Evolutionary conservation across 2,888 invertebrate species (phyloP).

Genomic region (Beris morrisii): DNA sequence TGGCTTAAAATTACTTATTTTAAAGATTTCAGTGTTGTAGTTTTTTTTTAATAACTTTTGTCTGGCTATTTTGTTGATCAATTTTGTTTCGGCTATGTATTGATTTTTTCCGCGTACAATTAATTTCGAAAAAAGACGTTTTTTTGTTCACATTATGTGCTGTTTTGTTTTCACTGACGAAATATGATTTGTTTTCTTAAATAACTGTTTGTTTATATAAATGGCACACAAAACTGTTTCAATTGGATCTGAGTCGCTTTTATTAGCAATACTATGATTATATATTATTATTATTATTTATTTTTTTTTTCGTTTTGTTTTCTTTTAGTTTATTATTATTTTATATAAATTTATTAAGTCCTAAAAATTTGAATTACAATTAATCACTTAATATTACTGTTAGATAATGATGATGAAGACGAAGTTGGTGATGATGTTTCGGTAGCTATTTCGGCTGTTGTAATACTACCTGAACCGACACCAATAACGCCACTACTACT

Average conservation of each 20-base stretch:
- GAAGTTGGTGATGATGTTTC: slow-evolving; percentile 43
- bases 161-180: not conserved
- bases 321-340: not conserved
- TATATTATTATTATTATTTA: not conserved
- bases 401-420: slow-evolving; percentile 43
- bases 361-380: slow-evolving; percentile 41
- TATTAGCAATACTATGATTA: slow-evolving; percentile 10
- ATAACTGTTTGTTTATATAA: slow-evolving; percentile 1
- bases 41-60: not conserved
- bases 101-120: not conserved
- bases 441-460: slow-evolving; percentile 40
- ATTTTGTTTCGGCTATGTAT: no score
- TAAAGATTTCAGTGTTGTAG: not conserved
- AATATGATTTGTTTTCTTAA: not conserved
- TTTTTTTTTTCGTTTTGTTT: slow-evolving; percentile 1
- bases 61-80: not conserved
- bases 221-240: slow-evolving; percentile 14
- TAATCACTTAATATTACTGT: slow-evolving; percentile 43
- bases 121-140: no score
- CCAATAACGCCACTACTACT: slow-evolving; percentile 18
- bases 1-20: slow-evolving; percentile 27
- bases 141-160: no score
- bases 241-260: slow-evolving; percentile 7
- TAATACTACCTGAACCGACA: slow-evolving; percentile 36
- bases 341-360: slow-evolving; percentile 34